Base-by-base conservation (phyloP, 2,113 vertebrate genomes). In the Eretmodus cyanostictus region DNA sequence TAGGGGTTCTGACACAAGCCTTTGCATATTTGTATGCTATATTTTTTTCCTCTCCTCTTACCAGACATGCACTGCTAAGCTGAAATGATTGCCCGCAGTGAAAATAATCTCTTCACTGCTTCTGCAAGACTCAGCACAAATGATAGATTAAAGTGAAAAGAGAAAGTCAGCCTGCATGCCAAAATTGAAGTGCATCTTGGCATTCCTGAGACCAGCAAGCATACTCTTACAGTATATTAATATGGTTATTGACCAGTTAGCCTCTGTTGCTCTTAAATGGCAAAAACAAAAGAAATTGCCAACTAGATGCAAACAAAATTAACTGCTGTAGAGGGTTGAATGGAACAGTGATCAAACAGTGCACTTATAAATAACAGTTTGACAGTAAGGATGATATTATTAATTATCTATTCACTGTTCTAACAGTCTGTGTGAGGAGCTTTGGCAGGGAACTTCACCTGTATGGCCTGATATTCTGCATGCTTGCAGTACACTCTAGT, bases 61-160 rank as follows among this genome's bases (percentile, higher is more conserved):
- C 59, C 89, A 91, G 91, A 94, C 94, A 94, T 95, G 94, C 92
- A 94, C 89, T 80, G 88, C 90, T 90, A 94, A 94, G 92, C 93
- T 91, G 88, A 95, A 94, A 93, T 89, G 86, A 94, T 91, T 91
- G 92, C 92, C 94, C 40, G 91, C 95, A 94, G 93, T 92, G 91
- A 94, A 93, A 95, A 94, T 92, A 90, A 93, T 94, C 92, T 95
- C 89, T 71, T 86, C 85, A 63, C 76, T 90, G 86, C 89, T 90
- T 93, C 81, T 91, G 92, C 92, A 90, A 79, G 90, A 85, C 91
- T 95, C 94, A 94, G 94, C 94, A 94, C 79, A 94, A 94, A 93
- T 73, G 90, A 87, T 55, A 82, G 89, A 92, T 89, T 94, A 86
- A 89, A 94, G 91, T 89, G 79, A 88, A 89, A 87, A 86, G 87